phyloP scores from a whole-genome alignment of 2,113 vertebrate genomes.

The Empidonax traillii region DNA sequence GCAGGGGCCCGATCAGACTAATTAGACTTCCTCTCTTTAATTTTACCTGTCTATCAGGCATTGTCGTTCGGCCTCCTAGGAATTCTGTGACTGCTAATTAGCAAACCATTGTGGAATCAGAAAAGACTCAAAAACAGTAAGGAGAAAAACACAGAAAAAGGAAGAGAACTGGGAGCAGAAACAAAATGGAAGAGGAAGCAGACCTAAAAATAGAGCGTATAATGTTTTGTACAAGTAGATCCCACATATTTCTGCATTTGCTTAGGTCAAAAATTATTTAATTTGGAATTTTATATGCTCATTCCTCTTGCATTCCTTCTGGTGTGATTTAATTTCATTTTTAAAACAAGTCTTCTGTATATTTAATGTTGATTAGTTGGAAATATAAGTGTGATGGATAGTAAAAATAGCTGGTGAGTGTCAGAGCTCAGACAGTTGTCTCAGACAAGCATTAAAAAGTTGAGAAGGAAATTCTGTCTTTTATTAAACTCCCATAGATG shows the following conservation, averaged over 20 bases:
- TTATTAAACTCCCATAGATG: background rate
- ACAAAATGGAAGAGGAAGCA: background rate
- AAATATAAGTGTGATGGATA: background rate
- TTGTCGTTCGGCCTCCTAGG: background rate
- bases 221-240: background rate
- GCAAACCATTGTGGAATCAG: background rate
- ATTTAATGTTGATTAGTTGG: background rate
- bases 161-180: background rate
- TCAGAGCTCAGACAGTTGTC: background rate
- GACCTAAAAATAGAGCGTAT: background rate
- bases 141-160: background rate
- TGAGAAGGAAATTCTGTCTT: background rate
- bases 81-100: constrained; percentile 22
- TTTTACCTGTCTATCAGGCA: constrained; percentile 11
- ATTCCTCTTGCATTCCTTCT: background rate
- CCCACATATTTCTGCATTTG: background rate
- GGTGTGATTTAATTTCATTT: background rate
- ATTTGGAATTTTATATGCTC: background rate
- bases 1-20: background rate
- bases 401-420: background rate
- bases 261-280: background rate
- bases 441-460: background rate
- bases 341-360: background rate
- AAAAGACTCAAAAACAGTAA: background rate
- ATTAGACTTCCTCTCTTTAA: constrained; percentile 24